Evolutionary conservation across 1,140 invertebrate genomes (phyloP), one percentile per base, ranked within the genome.

Genomic region (Armadillidium nasatum): DNA sequence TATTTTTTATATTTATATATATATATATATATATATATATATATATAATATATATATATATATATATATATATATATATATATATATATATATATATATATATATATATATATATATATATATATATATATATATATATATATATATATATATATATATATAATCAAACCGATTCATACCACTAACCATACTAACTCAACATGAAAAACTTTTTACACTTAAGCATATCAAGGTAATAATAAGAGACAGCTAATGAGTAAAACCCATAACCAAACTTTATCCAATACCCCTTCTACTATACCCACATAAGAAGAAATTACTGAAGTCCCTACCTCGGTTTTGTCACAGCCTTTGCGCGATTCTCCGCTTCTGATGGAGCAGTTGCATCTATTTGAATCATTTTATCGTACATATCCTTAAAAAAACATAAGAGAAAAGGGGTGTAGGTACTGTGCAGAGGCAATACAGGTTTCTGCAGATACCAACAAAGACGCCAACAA

Each of bases 361-460:
- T 91, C 85, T 98, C 96, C 84, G 98, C 95, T 74, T 91, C 90
- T 13, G 91, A 95, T 10, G 96, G 96, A 7, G 95, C 96, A 78
- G 87, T 87, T 22, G 92, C 89, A 83, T 98, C 96, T 73, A 98
- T 93, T 84, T 96, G 93, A 76, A 96, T 91, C 96, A 99, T 98
- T 87, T 99, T 98, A 81, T 98, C 93, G 85, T 97, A 99, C 92
- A 99, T 96, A 85, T 99, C 96, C 86, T 88, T n/a, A n/a, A n/a
- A n/a, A 81, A 13, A 83, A 80, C 33, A 33, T 33, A 33, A 33
- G 33, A 77, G 74, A 77, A 43, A 66, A 71, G 72, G 7, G 11
- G 19, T 60, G 50, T 60, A 60, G 50, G 11, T 15, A 7, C 19
- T 1, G 50, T 60, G 50, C 7, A 13, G 11, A 60, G 19, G 19